phyloP scores from a whole-genome alignment of 2,797 vertebrate species.

The Anomalospiza imberbis region DNA sequence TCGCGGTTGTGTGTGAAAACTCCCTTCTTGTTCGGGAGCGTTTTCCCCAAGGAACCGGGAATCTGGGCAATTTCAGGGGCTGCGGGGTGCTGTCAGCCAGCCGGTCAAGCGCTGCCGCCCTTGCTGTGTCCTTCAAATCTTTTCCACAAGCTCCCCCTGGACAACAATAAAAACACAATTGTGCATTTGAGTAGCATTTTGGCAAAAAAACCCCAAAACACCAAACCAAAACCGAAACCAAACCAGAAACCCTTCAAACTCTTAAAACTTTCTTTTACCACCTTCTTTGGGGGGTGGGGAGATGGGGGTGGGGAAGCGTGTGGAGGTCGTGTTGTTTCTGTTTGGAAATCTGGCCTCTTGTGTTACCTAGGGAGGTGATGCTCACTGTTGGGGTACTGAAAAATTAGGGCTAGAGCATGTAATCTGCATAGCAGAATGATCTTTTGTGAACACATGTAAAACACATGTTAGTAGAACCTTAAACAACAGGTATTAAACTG shows the following conservation, averaged over 20 bases:
- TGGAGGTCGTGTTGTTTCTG: background rate
- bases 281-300: background rate
- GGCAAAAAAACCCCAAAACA: background rate
- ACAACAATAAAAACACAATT: conserved; percentile 20
- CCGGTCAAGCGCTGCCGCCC: background rate
- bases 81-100: background rate
- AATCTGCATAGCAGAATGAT: background rate
- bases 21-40: background rate
- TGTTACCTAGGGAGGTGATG: background rate
- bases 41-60: background rate
- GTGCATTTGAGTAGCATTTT: background rate
- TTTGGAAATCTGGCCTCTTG: background rate
- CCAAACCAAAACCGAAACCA: background rate
- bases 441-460: background rate
- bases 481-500: background rate
- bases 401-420: background rate
- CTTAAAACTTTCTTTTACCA: background rate
- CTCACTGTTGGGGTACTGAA: background rate
- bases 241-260: background rate
- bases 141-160: conserved; percentile 10
- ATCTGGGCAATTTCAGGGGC: background rate
- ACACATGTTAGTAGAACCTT: background rate
- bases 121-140: conserved; percentile 29
- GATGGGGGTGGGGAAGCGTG: rapidly evolving
- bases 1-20: background rate